A percentile compares a stretch with the other conserved stretches of the same genome.
Evolutionary conservation across 2,888 invertebrate genomes (phyloP).

Genomic region (Drosophila austrosaltans): DNA sequence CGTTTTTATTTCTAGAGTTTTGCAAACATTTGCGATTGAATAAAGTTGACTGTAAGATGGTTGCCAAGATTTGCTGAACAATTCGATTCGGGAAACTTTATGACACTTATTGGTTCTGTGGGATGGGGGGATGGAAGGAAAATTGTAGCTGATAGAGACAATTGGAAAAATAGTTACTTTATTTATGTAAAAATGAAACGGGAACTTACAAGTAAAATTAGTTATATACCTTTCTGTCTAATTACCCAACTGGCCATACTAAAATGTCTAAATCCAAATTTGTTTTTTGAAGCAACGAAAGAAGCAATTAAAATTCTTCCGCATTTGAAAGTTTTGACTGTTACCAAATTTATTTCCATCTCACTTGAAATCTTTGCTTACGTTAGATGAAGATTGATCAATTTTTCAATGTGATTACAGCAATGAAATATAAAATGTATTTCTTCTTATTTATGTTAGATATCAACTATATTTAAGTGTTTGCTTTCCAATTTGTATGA

Average conservation of each 20-base stretch:
- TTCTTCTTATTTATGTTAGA: no score
- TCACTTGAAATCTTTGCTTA: no score
- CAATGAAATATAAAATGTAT: no score
- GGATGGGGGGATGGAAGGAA: neutral
- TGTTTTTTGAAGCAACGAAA: neutral
- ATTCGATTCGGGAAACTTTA: constrained; percentile 41
- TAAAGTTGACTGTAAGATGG: constrained; percentile 50
- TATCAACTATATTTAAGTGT: no score
- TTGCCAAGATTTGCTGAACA: constrained; percentile 43
- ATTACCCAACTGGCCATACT: neutral
- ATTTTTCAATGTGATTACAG: no score
- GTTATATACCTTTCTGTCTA: neutral
- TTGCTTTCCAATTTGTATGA: no score
- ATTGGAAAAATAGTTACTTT: neutral
- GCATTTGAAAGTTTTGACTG: neutral
- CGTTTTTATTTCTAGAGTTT: constrained; percentile 16
- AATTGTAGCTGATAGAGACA: constrained; percentile 26
- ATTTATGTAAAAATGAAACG: neutral
- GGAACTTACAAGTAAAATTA: neutral
- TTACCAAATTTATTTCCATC: no score
- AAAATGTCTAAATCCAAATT: neutral
- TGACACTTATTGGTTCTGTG: constrained; percentile 42
- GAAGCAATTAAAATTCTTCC: neutral
- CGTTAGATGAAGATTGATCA: no score
- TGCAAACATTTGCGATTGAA: constrained; percentile 62